Evolutionary conservation across 2,888 invertebrate species (phyloP), one percentile per base, ranked within the genome.

Genomic region (Agapetus fuscipes): DNA sequence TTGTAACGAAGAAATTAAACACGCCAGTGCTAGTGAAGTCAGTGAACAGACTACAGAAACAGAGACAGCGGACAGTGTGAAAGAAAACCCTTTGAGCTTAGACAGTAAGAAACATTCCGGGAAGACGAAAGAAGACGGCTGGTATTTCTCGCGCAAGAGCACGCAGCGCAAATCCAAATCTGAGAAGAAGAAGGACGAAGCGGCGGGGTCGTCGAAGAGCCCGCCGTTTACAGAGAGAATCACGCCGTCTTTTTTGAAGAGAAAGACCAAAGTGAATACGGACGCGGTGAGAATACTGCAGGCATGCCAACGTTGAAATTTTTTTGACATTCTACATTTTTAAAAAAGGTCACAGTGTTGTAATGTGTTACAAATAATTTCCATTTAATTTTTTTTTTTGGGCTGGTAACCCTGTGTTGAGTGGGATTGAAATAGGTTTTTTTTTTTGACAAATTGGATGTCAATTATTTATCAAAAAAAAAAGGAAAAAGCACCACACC

Each of bases 91-190:
- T 9, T 4, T 20, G 4, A 9, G 9, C 6, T 5, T 12, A n/a
- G 17, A 17, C 11, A 16, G 36, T 15, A 32, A 38, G 24, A 35
- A 37, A 12, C 26, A 30, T 3, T 16, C 11, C 13, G 29, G 24
- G n/a, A 38, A 41, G 17, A 28, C 51, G 17, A 54, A 52, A 29
- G 57, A 56, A 35, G 58, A 59, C 10, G 54, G 50, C 36, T 62
- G 59, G 31, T 52, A 62, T 28, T 69, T 70, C 53, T 63, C 64
- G 3, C 56, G 69, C 31, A 57, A 59, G 17, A 66, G 63, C 49
- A 56, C 59, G 27, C 68, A 68, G 47, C 57, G 69, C 20, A 69
- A 69, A 51, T 69, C 69, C 4, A 69, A 67, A 46, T 67, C 69
- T 9, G 66, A 57, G 39, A 63, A 66, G 51, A 57, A 60, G 2